Percentiles rank a stretch among this genome's conserved stretches.
These are phyloP conservation scores for Euborellia annulipes DNA, from an alignment of 1,140 invertebrate genomes.

Conservation along the genomic window DNA sequence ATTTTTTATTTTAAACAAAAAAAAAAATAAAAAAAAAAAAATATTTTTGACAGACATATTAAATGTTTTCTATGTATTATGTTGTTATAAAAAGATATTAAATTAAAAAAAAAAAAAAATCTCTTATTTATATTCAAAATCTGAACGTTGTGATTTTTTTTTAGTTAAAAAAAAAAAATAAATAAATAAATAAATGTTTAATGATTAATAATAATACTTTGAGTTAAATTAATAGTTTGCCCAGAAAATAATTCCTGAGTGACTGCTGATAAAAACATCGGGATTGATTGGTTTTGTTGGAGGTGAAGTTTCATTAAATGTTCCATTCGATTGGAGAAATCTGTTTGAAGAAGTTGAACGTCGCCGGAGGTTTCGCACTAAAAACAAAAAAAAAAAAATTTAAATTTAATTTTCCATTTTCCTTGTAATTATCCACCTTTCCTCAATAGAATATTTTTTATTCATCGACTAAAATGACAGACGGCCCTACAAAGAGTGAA, in stretches of 20 bases:
- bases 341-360: slow-evolving; percentile 63
- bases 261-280: slow-evolving; percentile 67
- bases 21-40: too few relatives aligned
- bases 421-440: slow-evolving; percentile 1
- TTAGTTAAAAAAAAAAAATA: slow-evolving; percentile 8
- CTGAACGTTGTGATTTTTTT: not conserved
- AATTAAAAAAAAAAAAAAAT: too few relatives aligned
- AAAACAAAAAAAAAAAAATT: slow-evolving; percentile 11
- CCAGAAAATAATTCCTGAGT: slow-evolving; percentile 57
- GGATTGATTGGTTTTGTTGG: slow-evolving; percentile 61
- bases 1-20: too few relatives aligned
- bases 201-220: not conserved
- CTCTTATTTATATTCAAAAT: too few relatives aligned
- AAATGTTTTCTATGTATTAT: too few relatives aligned
- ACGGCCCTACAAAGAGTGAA: too few relatives aligned
- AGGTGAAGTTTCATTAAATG: slow-evolving; percentile 60
- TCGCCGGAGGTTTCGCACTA: slow-evolving; percentile 42
- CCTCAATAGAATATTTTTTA: too few relatives aligned
- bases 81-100: too few relatives aligned
- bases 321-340: slow-evolving; percentile 55
- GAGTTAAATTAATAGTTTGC: not conserved
- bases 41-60: too few relatives aligned
- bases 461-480: too few relatives aligned
- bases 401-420: too few relatives aligned
- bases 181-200: slow-evolving; percentile 10